Conservation (phyloP, 1,140 invertebrate genomes). For the Caenorhabditis brenneri region DNA sequence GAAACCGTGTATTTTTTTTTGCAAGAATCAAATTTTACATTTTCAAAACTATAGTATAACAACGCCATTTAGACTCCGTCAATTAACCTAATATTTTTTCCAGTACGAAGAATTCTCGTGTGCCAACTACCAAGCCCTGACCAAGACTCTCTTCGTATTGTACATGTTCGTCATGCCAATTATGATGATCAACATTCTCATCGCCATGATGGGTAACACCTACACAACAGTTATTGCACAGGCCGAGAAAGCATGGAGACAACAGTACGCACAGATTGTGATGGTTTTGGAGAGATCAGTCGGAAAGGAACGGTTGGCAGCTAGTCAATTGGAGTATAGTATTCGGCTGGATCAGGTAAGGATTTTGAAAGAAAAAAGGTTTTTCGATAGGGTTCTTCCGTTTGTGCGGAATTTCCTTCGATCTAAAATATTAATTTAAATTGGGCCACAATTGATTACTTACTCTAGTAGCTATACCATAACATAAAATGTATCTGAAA, state of each 20-base stretch:
- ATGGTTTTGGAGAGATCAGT: constrained; percentile 91
- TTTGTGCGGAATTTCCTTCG: no score
- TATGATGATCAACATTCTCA: constrained; percentile 77
- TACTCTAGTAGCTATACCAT: no score
- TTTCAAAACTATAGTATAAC: no score
- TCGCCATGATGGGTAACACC: constrained; percentile 76
- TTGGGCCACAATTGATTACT: no score
- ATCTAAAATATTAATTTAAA: no score
- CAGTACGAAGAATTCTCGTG: constrained; percentile 88
- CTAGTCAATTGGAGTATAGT: constrained; percentile 91
- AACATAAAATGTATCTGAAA: no score
- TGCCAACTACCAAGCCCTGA: constrained; percentile 86
- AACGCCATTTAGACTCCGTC: no score
- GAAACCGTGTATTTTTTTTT: no score
- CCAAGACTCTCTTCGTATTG: constrained; percentile 90
- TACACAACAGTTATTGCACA: constrained; percentile 84
- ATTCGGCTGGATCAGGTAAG: constrained; percentile 82
- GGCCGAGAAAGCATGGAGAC: constrained; percentile 97
- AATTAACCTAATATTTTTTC: no score
- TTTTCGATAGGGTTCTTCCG: no score
- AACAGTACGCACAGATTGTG: constrained; percentile 98
- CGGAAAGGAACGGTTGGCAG: constrained; percentile 83
- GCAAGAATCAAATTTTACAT: no score
- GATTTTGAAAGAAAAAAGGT: no score
- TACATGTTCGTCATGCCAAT: constrained; percentile 98